phyloP scores from a whole-genome alignment of 2,797 vertebrate species.

The Valencia hispanica region DNA sequence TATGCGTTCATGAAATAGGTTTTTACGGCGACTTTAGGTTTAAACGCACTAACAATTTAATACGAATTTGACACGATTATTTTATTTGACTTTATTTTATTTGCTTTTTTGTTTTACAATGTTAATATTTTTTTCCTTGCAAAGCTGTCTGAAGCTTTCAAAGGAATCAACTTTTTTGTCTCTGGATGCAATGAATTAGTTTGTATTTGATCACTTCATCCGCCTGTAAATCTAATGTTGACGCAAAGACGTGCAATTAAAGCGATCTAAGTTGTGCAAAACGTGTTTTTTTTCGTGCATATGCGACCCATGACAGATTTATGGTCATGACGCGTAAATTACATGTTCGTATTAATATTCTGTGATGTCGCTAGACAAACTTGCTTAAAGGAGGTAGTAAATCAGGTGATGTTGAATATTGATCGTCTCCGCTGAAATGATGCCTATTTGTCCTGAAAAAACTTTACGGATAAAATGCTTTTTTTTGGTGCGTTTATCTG shows the following conservation, averaged over 20 bases:
- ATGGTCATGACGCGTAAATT: not conserved
- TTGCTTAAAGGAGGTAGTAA: not conserved
- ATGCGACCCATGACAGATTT: conserved; percentile 3
- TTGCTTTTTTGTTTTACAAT: not conserved
- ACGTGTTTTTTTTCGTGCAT: conserved; percentile 31
- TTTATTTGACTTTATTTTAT: not conserved
- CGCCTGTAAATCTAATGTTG: conserved; percentile 39
- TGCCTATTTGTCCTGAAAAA: not conserved
- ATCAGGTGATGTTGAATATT: too few relatives aligned
- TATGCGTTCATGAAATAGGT: not conserved
- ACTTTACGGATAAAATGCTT: not conserved
- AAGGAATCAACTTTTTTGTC: conserved; percentile 14
- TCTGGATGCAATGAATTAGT: conserved; percentile 18
- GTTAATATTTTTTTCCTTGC: not conserved
- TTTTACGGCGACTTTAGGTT: conserved; percentile 5
- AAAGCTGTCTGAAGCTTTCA: conserved; percentile 2
- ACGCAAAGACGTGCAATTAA: conserved; percentile 34
- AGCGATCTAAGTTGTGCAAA: conserved; percentile 31
- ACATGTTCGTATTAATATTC: not conserved
- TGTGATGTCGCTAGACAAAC: not conserved
- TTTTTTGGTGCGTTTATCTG: not conserved
- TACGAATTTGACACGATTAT: not conserved
- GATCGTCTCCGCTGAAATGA: not conserved
- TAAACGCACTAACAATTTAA: conserved; percentile 19
- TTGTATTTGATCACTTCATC: conserved; percentile 45